Conservation (phyloP, 1,140 invertebrate species). For the Drosophila virilis region DNA sequence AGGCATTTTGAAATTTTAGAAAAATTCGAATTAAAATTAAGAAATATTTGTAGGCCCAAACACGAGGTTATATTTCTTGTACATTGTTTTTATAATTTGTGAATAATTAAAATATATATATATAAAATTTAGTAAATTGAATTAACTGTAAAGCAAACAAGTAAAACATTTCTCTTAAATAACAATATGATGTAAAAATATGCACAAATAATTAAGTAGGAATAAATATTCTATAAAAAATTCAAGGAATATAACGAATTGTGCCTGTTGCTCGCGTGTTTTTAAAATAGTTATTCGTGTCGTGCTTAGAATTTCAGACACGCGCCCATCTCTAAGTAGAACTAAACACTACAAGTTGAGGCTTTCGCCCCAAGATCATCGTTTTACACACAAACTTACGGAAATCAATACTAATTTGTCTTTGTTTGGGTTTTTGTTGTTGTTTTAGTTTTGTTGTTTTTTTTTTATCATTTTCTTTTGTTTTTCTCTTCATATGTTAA, state of each 20-base stretch:
- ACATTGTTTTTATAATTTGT: too few species aligned
- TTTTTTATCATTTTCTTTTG: conserved; percentile 19
- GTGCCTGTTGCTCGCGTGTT: neutral
- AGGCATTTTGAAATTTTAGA: too few species aligned
- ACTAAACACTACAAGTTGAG: conserved; percentile 45
- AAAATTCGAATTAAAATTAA: too few species aligned
- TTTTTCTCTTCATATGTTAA: conserved; percentile 15
- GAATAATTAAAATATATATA: too few species aligned
- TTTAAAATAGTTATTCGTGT: neutral
- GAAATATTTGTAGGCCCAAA: too few species aligned
- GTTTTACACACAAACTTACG: conserved; percentile 38
- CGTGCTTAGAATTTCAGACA: neutral
- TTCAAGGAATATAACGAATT: neutral
- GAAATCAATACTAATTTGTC: conserved; percentile 68
- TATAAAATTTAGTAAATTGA: too few species aligned
- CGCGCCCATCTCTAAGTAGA: conserved; percentile 1
- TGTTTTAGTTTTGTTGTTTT: conserved; percentile 47
- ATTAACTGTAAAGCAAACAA: too few species aligned
- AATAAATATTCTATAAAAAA: too few species aligned
- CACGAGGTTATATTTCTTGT: too few species aligned
- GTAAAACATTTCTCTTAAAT: too few species aligned
- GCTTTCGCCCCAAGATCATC: conserved; percentile 43
- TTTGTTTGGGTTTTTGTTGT: conserved; percentile 30
- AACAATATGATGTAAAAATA: too few species aligned
- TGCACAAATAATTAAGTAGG: too few species aligned